phyloP scores from a whole-genome alignment of 2,113 vertebrate species.

The Crypturellus undulatus region DNA sequence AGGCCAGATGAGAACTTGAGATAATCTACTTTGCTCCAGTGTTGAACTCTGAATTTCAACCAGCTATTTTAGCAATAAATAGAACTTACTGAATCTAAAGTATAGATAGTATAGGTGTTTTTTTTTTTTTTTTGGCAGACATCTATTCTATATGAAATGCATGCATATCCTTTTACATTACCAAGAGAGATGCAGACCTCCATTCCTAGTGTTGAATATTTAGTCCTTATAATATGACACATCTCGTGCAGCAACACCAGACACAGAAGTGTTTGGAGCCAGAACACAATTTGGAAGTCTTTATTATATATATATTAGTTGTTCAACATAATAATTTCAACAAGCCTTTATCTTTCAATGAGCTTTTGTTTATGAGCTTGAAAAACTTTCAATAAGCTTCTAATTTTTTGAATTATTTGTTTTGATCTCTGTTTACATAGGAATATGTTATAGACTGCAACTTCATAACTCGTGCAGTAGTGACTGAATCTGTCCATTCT shows the following conservation, averaged over 20 bases:
- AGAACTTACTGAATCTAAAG: neutral
- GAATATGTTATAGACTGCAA: neutral
- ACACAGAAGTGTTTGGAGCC: neutral
- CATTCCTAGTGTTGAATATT: neutral
- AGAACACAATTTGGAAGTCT: neutral
- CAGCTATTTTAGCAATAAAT: neutral
- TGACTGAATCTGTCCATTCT: neutral
- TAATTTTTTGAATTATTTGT: neutral
- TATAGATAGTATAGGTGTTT: no score
- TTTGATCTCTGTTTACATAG: neutral
- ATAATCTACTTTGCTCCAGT: neutral
- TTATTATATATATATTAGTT: neutral
- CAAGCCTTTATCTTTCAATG: neutral
- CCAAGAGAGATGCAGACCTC: neutral
- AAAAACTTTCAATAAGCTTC: neutral
- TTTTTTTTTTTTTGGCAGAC: neutral
- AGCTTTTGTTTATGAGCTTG: neutral
- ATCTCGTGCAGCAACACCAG: neutral
- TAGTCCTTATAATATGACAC: neutral
- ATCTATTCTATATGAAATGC: neutral
- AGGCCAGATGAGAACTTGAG: neutral
- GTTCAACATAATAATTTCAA: neutral
- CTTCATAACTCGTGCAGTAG: neutral
- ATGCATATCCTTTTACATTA: neutral
- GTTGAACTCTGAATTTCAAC: neutral